Evolutionary conservation across 35 echinoderm and acorn worm genomes (phyloP), one percentile per base, ranked within the genome.

Genomic region (Stichopus chloronotus): DNA sequence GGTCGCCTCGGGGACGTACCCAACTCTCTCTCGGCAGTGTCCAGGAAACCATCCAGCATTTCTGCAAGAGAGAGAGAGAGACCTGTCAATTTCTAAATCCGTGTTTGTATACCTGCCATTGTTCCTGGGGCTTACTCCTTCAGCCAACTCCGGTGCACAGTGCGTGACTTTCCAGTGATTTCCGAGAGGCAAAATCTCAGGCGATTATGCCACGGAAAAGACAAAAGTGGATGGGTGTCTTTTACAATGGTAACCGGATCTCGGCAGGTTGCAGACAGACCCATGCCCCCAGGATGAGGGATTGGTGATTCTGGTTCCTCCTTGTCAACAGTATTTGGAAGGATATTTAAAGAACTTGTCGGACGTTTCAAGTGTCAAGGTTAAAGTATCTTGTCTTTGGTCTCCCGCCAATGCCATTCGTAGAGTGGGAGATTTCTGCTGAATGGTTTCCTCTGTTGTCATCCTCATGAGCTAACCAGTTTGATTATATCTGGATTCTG

Each of bases 161-260:
- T 74, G 69, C 69, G 69, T 74, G 69, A 74, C 69, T 74, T 74
- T 74, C 22, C 22, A 16, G 22, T 74, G 69, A n/a, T 74, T 74
- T 14, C 19, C 61, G 61, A 4, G 69, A 74, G 69, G 11, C 19
- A 21, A 21, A 19, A 74, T 74, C 69, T 74, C 69, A 16, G 69
- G 69, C 69, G 69, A 74, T 74, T 74, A 74, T 74, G 19, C 69
- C 17, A n/a, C 17, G 17, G 17, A 74, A 74, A n/a, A 74, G 61
- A 17, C 11, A 16, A 74, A 74, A 21, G 69, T n/a, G 7, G 17
- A n/a, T 14, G 11, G 69, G 69, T 74, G 69, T n/a, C 13, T n/a
- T 7, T 74, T 74, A 74, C 69, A 74, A 74, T 74, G 69, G 69
- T 74, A 74, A 74, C 69, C 69, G 69, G 69, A 74, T 74, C 69